Evolutionary conservation across 2,888 invertebrate genomes (phyloP), one percentile per base, ranked within the genome.

Genomic region (Cataglyphis altisquamis): DNA sequence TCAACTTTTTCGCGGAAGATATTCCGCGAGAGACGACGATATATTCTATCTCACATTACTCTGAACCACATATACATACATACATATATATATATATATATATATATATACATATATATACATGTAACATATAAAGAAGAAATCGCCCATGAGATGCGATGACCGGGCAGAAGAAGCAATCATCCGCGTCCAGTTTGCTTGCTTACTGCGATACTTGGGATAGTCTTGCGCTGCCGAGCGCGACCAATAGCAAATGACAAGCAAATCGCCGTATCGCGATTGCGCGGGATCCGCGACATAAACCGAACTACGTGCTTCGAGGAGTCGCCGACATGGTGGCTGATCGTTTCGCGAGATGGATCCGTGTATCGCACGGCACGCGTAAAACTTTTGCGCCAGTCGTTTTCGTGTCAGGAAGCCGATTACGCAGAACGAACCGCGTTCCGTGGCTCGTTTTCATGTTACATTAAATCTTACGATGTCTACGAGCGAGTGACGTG

Each of bases 211-310:
- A 68, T 78, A 32, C 45, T 45, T 32, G 21, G 55, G 15, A 32
- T 48, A 48, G 70, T 45, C 12, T 68, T 45, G 60, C 25, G 70
- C 60, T 25, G 48, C 36, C 60, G 70, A 78, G 78, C 70, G 70
- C 78, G 60, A 70, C 68, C 78, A 70, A 70, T 60, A 25, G 78
- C 78, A 78, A 78, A 78, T 70, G 78, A 48, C 78, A 60, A 45
- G 60, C 78, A 78, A 78, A 78, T 78, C 45, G 60, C 36, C 18
- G 21, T 41, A 45, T 78, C 70, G 57, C 60, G 70, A 75, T 52
- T 36, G 48, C 67, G 62, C 41, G 10, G 3, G 45, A 4, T 48
- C 48, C 77, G 68, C 60, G 45, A 78, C 78, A 45, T 70, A 78
- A 78, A 78, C 70, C 70, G 70, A 45, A n/a, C 15, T 57, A 70